Conservation (phyloP, 30 jellyfish, hydroid and myxozoan species). For the Catostylus mosaicus region DNA sequence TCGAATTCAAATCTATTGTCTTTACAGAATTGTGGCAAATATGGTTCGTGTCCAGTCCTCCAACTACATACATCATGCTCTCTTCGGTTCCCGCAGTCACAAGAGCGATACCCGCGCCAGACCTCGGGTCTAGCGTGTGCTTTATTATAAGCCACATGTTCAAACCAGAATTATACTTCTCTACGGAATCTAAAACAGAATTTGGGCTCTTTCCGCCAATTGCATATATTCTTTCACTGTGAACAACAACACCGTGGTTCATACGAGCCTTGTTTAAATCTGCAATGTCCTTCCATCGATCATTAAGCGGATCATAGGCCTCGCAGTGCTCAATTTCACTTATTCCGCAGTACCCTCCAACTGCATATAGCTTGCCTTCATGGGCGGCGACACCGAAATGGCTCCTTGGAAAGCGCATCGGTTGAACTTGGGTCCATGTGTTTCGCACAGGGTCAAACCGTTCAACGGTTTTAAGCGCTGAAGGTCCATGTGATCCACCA, state of each 20-base stretch:
- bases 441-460: constrained; percentile 84
- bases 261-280: constrained; percentile 87
- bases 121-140: constrained; percentile 75
- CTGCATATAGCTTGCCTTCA: constrained; percentile 73
- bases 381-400: constrained; percentile 83
- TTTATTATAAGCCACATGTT: constrained; percentile 95
- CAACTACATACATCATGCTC: constrained; percentile 66
- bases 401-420: constrained; percentile 90
- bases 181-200: constrained; percentile 79
- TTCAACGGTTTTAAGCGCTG: constrained; percentile 82
- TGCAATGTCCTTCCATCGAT: constrained; percentile 83
- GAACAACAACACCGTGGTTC: constrained; percentile 86
- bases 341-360: constrained; percentile 95
- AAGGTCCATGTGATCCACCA: constrained; percentile 93
- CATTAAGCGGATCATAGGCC: constrained; percentile 69
- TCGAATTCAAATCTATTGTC: constrained; percentile 59
- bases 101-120: constrained; percentile 80
- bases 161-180: constrained; percentile 85
- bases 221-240: constrained; percentile 84
- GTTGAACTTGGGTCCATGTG: constrained; percentile 76
- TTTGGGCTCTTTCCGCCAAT: constrained; percentile 87
- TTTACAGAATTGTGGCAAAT: constrained; percentile 72
- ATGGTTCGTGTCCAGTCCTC: constrained; percentile 79
- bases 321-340: constrained; percentile 96
- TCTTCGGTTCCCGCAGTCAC: constrained; percentile 63